These are phyloP conservation scores for Protobothrops flavoviridis DNA, from an alignment of 2,113 vertebrate genomes.

Conservation along the genomic window DNA sequence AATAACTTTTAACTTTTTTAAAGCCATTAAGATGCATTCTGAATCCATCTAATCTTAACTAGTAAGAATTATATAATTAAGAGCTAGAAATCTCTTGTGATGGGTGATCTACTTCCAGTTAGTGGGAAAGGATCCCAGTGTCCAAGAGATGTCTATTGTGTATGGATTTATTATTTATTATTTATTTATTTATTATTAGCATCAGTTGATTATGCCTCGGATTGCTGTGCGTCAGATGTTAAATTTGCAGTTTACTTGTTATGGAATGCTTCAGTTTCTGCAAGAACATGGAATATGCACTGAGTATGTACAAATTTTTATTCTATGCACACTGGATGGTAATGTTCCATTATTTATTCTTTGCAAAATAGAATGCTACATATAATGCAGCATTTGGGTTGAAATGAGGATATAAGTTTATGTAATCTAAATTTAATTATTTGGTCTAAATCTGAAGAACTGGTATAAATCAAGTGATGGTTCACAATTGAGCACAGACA, in stretches of 20 bases:
- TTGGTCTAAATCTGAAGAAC: not conserved
- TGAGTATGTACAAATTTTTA: not conserved
- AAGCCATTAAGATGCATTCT: not conserved
- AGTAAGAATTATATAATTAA: not conserved
- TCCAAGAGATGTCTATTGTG: not conserved
- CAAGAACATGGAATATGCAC: not conserved
- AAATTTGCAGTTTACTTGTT: not conserved
- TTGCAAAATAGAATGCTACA: not conserved
- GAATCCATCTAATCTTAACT: not conserved
- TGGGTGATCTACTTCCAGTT: not conserved
- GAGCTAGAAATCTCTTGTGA: not conserved
- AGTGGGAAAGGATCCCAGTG: not conserved
- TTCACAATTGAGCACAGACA: not conserved
- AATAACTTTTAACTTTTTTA: not conserved
- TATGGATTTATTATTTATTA: too few relatives aligned
- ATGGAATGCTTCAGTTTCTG: not conserved
- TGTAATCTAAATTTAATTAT: not conserved
- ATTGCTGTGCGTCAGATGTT: not conserved
- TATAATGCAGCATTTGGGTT: not conserved
- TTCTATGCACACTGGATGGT: not conserved
- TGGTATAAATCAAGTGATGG: not conserved
- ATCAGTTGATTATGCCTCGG: not conserved
- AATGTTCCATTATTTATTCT: not conserved
- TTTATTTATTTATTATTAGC: too few relatives aligned
- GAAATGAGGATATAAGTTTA: not conserved